These are phyloP conservation scores for Etheostoma nigrum DNA, from an alignment of 2,797 vertebrate genomes.

Conservation along the genomic window DNA sequence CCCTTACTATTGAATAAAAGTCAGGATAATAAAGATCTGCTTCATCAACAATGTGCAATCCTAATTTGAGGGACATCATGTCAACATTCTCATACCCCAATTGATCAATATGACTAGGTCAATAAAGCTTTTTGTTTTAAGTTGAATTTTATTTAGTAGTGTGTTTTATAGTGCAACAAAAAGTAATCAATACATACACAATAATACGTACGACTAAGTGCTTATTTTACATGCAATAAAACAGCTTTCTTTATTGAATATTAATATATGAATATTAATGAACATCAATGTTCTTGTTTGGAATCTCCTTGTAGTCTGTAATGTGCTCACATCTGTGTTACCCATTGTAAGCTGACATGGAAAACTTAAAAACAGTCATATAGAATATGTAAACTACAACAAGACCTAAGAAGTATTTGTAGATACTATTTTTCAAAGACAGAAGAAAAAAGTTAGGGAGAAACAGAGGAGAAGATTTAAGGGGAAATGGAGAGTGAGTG, in stretches of 20 bases:
- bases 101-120: not conserved
- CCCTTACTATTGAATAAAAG: not conserved
- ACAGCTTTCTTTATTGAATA: not conserved
- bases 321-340: not conserved
- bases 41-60: conserved; percentile 4
- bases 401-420: not conserved
- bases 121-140: not conserved
- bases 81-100: not conserved
- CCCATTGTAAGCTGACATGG: not conserved
- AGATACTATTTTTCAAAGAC: not conserved
- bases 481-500: conserved; percentile 10
- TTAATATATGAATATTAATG: not conserved
- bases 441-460: not conserved
- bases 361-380: not conserved
- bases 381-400: not conserved
- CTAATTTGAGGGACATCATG: not conserved
- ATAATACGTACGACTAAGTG: not conserved
- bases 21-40: conserved; percentile 2
- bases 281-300: not conserved
- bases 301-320: not conserved
- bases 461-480: not conserved
- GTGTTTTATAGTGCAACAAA: not conserved
- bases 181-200: not conserved
- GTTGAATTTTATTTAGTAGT: not conserved
- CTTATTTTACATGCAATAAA: not conserved